Conservation (phyloP, 2,113 vertebrate species). For the Rhabdornis inornatus region DNA sequence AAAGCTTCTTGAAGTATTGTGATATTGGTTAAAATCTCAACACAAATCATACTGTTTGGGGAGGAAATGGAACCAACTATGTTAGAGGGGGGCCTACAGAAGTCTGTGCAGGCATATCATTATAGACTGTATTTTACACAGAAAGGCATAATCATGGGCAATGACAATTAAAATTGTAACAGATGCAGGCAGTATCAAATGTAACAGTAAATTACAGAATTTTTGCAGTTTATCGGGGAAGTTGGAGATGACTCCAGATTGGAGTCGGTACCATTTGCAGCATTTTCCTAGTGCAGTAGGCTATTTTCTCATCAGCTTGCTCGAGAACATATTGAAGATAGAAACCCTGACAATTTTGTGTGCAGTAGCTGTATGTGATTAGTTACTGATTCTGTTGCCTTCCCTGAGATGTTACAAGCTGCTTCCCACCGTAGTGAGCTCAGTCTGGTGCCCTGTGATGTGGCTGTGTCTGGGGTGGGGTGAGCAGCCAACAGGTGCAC, state of each 20-base stretch:
- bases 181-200: not conserved
- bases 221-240: not conserved
- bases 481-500: slow-evolving; percentile 31
- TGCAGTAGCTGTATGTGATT: not conserved
- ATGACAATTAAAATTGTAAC: not conserved
- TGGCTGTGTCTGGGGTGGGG: slow-evolving; percentile 4
- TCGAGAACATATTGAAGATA: not conserved
- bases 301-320: not conserved
- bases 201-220: not conserved
- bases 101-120: not conserved
- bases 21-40: not conserved
- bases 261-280: not conserved
- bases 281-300: not conserved
- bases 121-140: not conserved
- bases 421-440: not conserved
- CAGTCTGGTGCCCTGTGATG: not conserved
- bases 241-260: not conserved
- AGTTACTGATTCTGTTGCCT: not conserved
- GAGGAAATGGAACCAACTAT: not conserved
- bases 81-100: not conserved
- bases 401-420: not conserved
- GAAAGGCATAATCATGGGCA: not conserved
- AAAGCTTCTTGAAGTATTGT: not conserved
- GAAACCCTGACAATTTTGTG: not conserved
- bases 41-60: not conserved